phyloP scores from a whole-genome alignment of 2,888 invertebrate genomes.

The Chymomyza fuscimana region DNA sequence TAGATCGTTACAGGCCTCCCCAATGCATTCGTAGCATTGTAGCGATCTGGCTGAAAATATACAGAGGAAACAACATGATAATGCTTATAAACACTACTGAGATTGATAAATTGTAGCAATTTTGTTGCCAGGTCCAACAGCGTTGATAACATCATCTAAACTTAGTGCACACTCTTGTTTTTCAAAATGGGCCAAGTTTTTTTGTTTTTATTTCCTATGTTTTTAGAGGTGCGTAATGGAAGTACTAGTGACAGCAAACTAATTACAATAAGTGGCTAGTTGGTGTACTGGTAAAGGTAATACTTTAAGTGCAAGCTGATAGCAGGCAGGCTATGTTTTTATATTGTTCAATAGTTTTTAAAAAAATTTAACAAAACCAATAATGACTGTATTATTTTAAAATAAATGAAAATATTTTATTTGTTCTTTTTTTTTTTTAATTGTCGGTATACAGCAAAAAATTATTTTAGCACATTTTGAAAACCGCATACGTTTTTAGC shows the following conservation, averaged over 20 bases:
- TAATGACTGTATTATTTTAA: too few relatives aligned
- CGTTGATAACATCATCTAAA: background rate
- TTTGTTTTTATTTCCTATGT: background rate
- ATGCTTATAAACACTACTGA: background rate
- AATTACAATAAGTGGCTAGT: background rate
- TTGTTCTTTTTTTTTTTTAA: background rate
- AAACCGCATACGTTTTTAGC: background rate
- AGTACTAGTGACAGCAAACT: background rate
- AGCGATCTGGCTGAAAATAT: constrained; percentile 42
- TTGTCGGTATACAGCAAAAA: too few relatives aligned
- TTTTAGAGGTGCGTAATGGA: background rate
- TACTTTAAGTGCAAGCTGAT: background rate
- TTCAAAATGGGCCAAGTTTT: background rate
- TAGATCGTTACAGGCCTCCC: constrained; percentile 52
- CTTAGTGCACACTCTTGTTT: background rate
- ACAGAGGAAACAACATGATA: background rate
- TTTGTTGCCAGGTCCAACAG: background rate
- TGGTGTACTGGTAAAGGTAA: background rate
- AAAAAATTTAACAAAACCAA: background rate
- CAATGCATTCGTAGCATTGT: constrained; percentile 68
- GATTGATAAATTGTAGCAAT: background rate
- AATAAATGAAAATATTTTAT: background rate
- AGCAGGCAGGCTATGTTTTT: background rate
- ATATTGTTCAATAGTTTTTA: background rate
- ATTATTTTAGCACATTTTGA: background rate